Base-by-base conservation (phyloP, 2,113 vertebrate species). In the Protomyctophum bolini region DNA sequence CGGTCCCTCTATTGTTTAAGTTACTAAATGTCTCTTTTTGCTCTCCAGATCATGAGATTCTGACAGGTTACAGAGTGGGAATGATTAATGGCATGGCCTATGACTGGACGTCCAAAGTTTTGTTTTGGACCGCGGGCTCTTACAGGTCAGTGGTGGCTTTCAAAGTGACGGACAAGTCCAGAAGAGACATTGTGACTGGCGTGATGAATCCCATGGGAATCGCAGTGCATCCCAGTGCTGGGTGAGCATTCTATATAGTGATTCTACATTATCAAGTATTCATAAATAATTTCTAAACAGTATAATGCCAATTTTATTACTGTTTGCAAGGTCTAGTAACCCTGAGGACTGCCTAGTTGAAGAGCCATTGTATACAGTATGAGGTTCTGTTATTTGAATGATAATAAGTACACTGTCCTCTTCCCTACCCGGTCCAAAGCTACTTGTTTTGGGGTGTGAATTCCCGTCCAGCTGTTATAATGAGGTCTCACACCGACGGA, bases 371-470 rank as follows among this genome's bases (percentile, higher is more conserved):
- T 41, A 41, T 41, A 41, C 33, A 41, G 33, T 6, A 41, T 41
- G 33, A 41, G 33, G 33, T 41, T 41, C 5, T 41, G 33, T 41
- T 41, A 41, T 41, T 41, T 41, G 33, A 41, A 41, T 41, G 33
- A 41, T 41, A 41, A 3, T 41, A 41, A 41, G 33, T 6, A 3
- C 33, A 41, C 33, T 8, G 57, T 64, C 33, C 14, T 49, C 55
- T 4, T 57, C 8, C 55, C 15, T 21, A 14, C n/a, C 8, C 6
- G 55, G n/a, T 11, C 8, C 46, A 48, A 28, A 92, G 91, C 45
- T 90, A 69, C 83, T 77, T 93, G 72, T 93, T 93, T 57, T 92
- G 91, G 91, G 88, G 89, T 10, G 88, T 92, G 75, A 88, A 86
- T 84, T 84, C 89, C 71, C 90, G 89, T 10, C 91, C 91, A 28